Evolutionary conservation across 2,797 vertebrate genomes (phyloP).

Genomic region (Falco novaeseelandiae): DNA sequence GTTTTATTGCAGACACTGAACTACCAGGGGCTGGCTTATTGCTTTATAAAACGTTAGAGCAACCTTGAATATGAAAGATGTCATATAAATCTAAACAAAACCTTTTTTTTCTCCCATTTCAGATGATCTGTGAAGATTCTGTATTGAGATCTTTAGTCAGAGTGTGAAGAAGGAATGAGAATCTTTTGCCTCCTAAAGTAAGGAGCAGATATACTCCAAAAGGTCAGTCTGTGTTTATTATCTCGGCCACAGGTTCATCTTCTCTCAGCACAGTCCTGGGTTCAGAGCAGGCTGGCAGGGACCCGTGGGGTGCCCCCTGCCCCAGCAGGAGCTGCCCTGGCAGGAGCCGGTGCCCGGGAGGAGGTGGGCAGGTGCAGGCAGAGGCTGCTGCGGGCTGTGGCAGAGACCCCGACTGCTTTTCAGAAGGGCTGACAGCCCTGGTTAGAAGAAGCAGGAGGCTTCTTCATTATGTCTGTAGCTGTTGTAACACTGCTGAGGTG

Average conservation of each 20-base stretch:
- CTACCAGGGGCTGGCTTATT: neutral
- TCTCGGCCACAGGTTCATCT: neutral
- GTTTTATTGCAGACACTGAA: neutral
- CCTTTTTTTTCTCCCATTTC: neutral
- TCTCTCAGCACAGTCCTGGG: fast-evolving
- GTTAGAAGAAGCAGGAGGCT: neutral
- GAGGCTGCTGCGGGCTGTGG: neutral
- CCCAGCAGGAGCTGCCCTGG: neutral
- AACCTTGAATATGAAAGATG: neutral
- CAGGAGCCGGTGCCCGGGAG: neutral
- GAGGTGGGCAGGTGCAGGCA: neutral
- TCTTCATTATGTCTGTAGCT: fast-evolving
- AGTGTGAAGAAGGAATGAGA: neutral
- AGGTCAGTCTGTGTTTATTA: fast-evolving
- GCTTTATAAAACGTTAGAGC: neutral
- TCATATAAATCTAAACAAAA: neutral
- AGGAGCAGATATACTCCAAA: fast-evolving
- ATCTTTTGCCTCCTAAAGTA: neutral
- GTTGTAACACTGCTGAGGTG: neutral
- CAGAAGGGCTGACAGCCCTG: neutral
- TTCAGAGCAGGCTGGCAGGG: fast-evolving
- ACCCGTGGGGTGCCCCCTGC: too few relatives aligned
- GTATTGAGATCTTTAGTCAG: neutral
- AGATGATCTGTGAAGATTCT: neutral
- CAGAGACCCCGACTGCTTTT: neutral